These are phyloP conservation scores for Microchrysa polita DNA, from an alignment of 2,888 invertebrate species.

Conservation along the genomic window DNA sequence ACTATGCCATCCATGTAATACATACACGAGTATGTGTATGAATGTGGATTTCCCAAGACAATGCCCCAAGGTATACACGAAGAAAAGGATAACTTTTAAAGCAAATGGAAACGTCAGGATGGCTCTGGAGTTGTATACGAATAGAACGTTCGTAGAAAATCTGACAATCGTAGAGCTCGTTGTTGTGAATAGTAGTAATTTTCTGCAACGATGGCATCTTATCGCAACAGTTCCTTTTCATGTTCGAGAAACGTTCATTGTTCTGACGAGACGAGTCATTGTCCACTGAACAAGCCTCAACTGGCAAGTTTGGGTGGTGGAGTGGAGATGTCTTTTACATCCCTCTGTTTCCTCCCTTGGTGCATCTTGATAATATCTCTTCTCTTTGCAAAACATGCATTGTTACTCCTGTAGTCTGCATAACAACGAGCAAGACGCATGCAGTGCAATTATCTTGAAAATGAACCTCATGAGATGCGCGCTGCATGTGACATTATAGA, in stretches of 20 bases:
- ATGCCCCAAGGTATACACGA: not conserved
- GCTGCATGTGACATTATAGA: not conserved
- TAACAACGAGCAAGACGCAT: not conserved
- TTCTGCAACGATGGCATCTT: constrained; percentile 11
- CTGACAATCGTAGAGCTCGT: not conserved
- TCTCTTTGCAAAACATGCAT: not conserved
- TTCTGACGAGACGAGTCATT: not conserved
- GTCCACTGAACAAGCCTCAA: not conserved
- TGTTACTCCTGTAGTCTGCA: too few relatives aligned
- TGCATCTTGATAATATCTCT: not conserved
- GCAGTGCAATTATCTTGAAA: constrained; percentile 11
- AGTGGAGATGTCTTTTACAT: not conserved
- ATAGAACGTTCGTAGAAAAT: not conserved
- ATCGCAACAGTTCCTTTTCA: not conserved
- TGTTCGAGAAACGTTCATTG: not conserved
- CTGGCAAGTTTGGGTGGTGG: not conserved
- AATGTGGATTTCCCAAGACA: not conserved
- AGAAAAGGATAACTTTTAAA: not conserved
- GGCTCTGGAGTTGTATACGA: too few relatives aligned
- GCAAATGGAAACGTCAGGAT: not conserved
- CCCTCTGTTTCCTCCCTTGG: not conserved
- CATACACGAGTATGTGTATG: too few relatives aligned
- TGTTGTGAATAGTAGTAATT: constrained; percentile 7
- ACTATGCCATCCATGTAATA: too few relatives aligned
- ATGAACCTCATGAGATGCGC: constrained; percentile 11